Evolutionary conservation across 1,140 invertebrate genomes (phyloP).

Genomic region (Aphidius gifuensis): DNA sequence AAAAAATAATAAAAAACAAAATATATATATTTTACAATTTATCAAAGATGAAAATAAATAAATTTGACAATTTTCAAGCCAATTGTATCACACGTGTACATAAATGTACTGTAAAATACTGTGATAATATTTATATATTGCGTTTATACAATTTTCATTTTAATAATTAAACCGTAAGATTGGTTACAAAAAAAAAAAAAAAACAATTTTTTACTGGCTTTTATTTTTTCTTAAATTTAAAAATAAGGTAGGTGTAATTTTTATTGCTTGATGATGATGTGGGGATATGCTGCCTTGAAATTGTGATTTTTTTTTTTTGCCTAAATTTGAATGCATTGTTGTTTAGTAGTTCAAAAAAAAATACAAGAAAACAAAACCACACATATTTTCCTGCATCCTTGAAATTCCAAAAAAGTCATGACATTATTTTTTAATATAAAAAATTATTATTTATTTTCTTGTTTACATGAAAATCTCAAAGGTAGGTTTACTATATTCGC

Average conservation of each 20-base stretch:
- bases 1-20: constrained; percentile 5
- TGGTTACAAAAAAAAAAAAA: constrained; percentile 21
- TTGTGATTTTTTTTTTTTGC: not conserved
- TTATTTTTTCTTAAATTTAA: constrained; percentile 1
- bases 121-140: constrained; percentile 53
- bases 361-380: too few relatives aligned
- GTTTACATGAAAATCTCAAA: too few relatives aligned
- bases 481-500: too few relatives aligned
- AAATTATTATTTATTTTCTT: too few relatives aligned
- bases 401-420: too few relatives aligned
- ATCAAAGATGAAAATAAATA: constrained; percentile 15
- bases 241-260: not conserved
- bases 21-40: constrained; percentile 35
- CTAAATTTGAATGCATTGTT: constrained; percentile 7
- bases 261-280: too few relatives aligned
- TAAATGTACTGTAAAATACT: constrained; percentile 53
- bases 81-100: constrained; percentile 49
- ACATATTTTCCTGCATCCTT: too few relatives aligned
- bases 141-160: constrained; percentile 32
- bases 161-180: constrained; percentile 40
- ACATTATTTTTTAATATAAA: too few relatives aligned
- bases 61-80: constrained; percentile 7
- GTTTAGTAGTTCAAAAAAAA: not conserved
- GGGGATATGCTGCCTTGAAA: too few relatives aligned
- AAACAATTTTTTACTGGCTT: constrained; percentile 3